A percentile compares a stretch with the other conserved stretches of the same genome.
Conservation (phyloP, 2,113 vertebrate genomes). For the Daphoenositta chrysoptera region DNA sequence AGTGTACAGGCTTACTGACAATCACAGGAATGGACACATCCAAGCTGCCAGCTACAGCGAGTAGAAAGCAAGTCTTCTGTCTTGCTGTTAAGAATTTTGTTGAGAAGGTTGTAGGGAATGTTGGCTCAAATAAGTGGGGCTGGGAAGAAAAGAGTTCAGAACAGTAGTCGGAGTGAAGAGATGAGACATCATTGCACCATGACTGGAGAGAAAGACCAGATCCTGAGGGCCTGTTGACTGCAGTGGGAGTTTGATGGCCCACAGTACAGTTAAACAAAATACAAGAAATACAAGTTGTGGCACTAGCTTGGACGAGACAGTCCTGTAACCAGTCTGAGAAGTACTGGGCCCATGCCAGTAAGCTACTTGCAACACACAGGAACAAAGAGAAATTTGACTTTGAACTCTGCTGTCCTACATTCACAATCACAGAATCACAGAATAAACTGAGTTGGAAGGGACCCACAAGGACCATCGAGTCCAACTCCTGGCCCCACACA, state of each 20-base stretch:
- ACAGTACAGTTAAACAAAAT: background rate
- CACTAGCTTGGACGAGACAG: background rate
- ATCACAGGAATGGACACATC: background rate
- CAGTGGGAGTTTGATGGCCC: constrained; percentile 24
- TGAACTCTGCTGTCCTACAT: background rate
- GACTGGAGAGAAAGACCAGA: background rate
- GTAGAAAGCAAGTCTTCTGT: background rate
- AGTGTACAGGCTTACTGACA: background rate
- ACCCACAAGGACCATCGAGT: background rate
- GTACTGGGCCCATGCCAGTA: background rate
- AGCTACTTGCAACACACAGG: background rate
- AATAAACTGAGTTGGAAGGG: background rate
- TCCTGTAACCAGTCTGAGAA: constrained; percentile 7
- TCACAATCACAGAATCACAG: background rate
- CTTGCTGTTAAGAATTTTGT: background rate
- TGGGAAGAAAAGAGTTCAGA: background rate
- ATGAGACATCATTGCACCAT: background rate
- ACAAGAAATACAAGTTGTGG: constrained; percentile 21
- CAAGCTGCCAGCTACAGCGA: background rate
- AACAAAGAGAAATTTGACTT: constrained; percentile 31
- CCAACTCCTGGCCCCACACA: background rate
- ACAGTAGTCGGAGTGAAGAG: background rate
- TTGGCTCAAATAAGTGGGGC: background rate
- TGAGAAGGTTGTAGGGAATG: background rate
- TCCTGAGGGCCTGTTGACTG: background rate